phyloP scores from a whole-genome alignment of 1,140 invertebrate genomes.

The Whitmania pigra region DNA sequence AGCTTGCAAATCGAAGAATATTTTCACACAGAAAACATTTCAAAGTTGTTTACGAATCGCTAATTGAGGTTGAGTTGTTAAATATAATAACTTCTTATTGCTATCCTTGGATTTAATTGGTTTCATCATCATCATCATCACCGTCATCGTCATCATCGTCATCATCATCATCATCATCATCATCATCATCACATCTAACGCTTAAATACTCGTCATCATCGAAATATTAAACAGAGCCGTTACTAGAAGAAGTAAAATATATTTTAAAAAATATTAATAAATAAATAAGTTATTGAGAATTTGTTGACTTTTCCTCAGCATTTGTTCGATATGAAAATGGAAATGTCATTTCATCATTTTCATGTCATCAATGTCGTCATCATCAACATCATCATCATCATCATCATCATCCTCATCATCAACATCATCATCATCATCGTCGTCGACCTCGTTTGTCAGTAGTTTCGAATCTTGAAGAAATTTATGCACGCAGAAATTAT shows the following conservation, averaged over 20 bases:
- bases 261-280: too few species aligned
- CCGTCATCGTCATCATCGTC: not conserved
- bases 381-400: too few species aligned
- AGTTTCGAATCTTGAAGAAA: not conserved
- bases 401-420: not conserved
- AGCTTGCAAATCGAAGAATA: too few species aligned
- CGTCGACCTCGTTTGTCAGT: not conserved
- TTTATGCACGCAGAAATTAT: too few species aligned
- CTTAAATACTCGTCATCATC: not conserved
- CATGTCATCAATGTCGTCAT: too few species aligned
- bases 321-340: too few species aligned
- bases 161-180: not conserved
- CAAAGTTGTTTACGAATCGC: too few species aligned
- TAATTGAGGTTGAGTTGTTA: too few species aligned
- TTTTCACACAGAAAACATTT: too few species aligned
- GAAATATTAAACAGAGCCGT: not conserved
- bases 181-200: not conserved
- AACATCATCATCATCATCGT: conserved; percentile 5
- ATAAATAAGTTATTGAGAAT: too few species aligned
- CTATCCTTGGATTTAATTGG: not conserved
- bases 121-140: not conserved
- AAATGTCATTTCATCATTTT: too few species aligned
- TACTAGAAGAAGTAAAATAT: not conserved
- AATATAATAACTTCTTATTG: not conserved
- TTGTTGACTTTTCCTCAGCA: too few species aligned